phyloP scores from a whole-genome alignment of 2,113 vertebrate species.

The Etheostoma cragini region DNA sequence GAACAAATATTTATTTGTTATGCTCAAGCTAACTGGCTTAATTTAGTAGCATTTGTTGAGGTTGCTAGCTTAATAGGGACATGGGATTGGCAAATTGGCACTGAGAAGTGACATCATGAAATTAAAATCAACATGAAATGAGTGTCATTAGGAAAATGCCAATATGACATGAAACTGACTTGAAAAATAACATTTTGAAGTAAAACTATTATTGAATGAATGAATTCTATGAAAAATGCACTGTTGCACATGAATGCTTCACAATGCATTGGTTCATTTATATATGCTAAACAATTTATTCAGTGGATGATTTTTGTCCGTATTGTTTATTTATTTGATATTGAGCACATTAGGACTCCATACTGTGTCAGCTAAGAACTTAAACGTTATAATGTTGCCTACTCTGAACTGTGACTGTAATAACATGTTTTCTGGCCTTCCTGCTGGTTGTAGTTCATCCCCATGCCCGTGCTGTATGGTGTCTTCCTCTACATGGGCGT shows the following conservation, averaged over 20 bases:
- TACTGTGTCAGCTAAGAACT: not conserved
- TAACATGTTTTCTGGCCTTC: not conserved
- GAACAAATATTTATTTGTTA: not conserved
- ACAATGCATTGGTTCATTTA: not conserved
- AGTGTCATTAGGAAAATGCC: too few species aligned
- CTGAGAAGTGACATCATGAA: too few species aligned
- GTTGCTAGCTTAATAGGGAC: too few species aligned
- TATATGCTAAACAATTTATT: not conserved
- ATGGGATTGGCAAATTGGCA: too few species aligned
- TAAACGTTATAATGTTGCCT: not conserved
- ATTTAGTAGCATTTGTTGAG: not conserved
- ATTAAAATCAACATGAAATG: too few species aligned
- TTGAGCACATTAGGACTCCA: not conserved
- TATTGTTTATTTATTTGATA: not conserved
- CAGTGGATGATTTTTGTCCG: not conserved
- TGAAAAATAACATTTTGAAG: not conserved
- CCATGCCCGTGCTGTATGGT: constrained; percentile 94
- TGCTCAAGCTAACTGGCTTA: not conserved
- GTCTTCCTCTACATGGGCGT: constrained; percentile 98
- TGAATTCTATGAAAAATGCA: too few species aligned
- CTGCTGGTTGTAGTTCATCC: constrained; percentile 87
- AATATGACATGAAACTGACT: too few species aligned
- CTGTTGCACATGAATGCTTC: too few species aligned
- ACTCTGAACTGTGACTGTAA: not conserved
- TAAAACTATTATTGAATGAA: too few species aligned